Evolutionary conservation across 2,797 vertebrate genomes (phyloP).

Genomic region (Miichthys miiuy): DNA sequence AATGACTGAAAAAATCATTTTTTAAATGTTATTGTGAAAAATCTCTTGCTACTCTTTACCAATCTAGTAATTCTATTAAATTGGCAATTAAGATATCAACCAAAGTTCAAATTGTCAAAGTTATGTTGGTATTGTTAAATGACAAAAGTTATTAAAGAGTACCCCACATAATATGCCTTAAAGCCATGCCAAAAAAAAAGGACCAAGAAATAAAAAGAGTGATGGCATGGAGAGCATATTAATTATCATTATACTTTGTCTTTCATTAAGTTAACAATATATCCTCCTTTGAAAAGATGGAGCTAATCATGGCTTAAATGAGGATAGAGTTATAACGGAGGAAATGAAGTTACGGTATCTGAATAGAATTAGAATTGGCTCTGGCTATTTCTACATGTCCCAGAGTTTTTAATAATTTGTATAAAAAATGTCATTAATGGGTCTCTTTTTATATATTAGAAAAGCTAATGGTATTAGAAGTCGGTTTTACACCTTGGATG

Average conservation of each 20-base stretch:
- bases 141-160: neutral
- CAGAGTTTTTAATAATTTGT: conserved; percentile 9
- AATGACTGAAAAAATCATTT: neutral
- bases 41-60: neutral
- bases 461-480: neutral
- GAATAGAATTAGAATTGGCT: conserved; percentile 40
- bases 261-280: conserved; percentile 17
- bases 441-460: neutral
- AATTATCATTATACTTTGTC: conserved; percentile 25
- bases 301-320: conserved; percentile 37
- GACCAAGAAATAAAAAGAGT: conserved; percentile 1
- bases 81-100: neutral
- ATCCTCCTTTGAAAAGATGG: conserved; percentile 32
- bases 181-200: conserved; percentile 10
- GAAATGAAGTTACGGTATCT: conserved; percentile 31
- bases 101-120: neutral
- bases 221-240: conserved; percentile 10
- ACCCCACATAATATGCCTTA: neutral
- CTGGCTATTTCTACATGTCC: conserved; percentile 18
- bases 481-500: neutral
- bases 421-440: conserved; percentile 4
- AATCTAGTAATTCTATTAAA: neutral
- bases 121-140: neutral
- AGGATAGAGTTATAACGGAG: conserved; percentile 30
- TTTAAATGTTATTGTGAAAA: neutral